Conservation (phyloP, 2,797 vertebrate genomes). For the Sternotherus odoratus region DNA sequence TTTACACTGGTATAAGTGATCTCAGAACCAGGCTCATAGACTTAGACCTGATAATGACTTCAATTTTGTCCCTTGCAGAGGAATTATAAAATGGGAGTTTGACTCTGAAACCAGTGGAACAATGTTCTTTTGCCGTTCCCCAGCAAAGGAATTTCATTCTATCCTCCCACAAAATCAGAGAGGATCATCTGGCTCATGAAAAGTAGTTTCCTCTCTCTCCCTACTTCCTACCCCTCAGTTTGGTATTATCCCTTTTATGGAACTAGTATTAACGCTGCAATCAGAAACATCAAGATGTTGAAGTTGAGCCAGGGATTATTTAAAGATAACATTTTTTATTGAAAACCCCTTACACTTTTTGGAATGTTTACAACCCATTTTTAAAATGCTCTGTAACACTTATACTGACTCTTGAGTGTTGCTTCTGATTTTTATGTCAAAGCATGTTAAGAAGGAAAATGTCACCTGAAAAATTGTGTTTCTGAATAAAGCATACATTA, state of each 20-base stretch:
- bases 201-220: not conserved
- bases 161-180: not conserved
- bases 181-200: not conserved
- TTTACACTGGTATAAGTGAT: not conserved
- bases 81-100: not conserved
- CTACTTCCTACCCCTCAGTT: not conserved
- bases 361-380: not conserved
- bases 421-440: slow-evolving; percentile 9
- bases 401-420: not conserved
- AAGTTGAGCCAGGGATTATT: not conserved
- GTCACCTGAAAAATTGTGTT: not conserved
- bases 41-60: not conserved
- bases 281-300: not conserved
- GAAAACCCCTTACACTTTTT: not conserved
- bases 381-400: not conserved
- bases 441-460: not conserved
- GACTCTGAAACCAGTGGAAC: not conserved
- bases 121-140: not conserved
- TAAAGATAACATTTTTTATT: not conserved
- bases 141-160: not conserved
- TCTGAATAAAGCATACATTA: not conserved
- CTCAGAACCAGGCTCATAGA: not conserved
- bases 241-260: slow-evolving; percentile 5
- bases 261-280: not conserved
- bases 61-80: not conserved